Evolutionary conservation across 1,140 invertebrate genomes (phyloP).

Genomic region (Zaprionus gabonicus): DNA sequence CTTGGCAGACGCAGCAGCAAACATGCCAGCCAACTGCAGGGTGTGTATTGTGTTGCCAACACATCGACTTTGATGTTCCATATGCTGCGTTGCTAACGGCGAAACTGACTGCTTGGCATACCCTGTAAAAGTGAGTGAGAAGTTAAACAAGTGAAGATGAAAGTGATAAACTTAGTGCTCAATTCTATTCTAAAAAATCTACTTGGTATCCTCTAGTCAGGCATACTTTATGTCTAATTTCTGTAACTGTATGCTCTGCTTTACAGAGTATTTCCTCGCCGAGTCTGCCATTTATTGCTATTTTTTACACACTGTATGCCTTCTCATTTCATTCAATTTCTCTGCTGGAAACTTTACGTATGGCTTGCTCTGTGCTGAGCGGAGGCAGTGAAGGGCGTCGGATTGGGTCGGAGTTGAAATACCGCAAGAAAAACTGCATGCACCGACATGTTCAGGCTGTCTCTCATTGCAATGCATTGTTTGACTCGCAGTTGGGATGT

Average conservation of each 20-base stretch:
- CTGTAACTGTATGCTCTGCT: too few relatives aligned
- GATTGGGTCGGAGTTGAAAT: not conserved
- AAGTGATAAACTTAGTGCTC: too few relatives aligned
- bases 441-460: constrained; percentile 28
- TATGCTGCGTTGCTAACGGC: not conserved
- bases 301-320: not conserved
- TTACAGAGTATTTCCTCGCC: not conserved
- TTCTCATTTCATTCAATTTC: not conserved
- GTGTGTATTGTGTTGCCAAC: not conserved
- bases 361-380: not conserved
- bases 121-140: not conserved
- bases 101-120: not conserved
- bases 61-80: too few relatives aligned
- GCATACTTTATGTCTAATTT: not conserved
- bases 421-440: constrained; percentile 27
- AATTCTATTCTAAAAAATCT: too few relatives aligned
- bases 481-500: constrained; percentile 50
- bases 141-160: too few relatives aligned
- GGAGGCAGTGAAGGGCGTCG: too few relatives aligned
- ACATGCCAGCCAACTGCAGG: not conserved
- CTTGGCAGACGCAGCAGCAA: not conserved
- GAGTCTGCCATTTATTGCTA: not conserved
- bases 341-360: not conserved
- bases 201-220: not conserved
- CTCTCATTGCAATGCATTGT: constrained; percentile 49